A percentile compares a stretch with the other conserved stretches of the same genome.
phyloP scores from a whole-genome alignment of 2,888 invertebrate genomes.

The Resseliella maxima region DNA sequence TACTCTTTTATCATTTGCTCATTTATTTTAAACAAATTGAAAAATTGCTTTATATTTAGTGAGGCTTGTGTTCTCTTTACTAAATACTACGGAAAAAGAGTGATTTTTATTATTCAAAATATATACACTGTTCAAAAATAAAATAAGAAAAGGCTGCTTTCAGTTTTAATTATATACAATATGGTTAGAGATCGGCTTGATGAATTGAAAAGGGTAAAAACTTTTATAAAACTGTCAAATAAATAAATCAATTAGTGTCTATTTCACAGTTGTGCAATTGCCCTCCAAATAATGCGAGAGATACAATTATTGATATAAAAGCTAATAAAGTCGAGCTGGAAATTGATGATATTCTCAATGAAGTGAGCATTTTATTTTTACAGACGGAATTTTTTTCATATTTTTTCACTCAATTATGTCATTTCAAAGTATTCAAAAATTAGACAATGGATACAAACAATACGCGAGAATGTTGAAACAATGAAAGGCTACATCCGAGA shows the following conservation, averaged over 20 bases:
- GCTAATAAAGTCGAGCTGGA: slow-evolving; percentile 20
- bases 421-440: slow-evolving; percentile 33
- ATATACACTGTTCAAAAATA: not conserved
- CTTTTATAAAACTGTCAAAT: not conserved
- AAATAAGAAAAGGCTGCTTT: slow-evolving; percentile 8
- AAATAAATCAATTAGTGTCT: not conserved
- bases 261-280: slow-evolving; percentile 33
- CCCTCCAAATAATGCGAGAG: not conserved
- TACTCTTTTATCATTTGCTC: slow-evolving; percentile 30
- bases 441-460: slow-evolving; percentile 49
- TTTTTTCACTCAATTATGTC: not conserved
- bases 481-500: slow-evolving; percentile 46
- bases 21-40: slow-evolving; percentile 5
- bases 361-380: not conserved
- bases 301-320: slow-evolving; percentile 22
- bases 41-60: not conserved
- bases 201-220: slow-evolving; percentile 56
- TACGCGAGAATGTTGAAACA: slow-evolving; percentile 39
- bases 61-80: not conserved
- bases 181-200: slow-evolving; percentile 56
- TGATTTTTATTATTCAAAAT: no score
- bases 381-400: no score
- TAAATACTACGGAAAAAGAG: not conserved
- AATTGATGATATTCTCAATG: slow-evolving; percentile 40
- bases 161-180: no score